Evolutionary conservation across 2,797 vertebrate species (phyloP).

Genomic region (Dallia pectoralis): DNA sequence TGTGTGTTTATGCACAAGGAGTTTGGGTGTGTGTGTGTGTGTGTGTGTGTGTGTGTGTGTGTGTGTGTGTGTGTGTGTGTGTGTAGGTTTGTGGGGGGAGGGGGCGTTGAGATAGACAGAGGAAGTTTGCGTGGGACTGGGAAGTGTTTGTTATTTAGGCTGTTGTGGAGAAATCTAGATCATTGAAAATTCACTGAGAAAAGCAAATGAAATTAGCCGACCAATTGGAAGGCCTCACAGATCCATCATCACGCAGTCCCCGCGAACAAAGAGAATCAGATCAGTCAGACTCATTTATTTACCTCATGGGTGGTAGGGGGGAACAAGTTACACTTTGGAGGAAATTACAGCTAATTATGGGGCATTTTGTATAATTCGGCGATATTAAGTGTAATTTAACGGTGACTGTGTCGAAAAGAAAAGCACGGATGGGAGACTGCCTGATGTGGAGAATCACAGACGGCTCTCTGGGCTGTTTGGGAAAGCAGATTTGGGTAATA

Average conservation of each 20-base stretch:
- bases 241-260: slow-evolving; percentile 49
- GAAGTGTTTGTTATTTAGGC: slow-evolving; percentile 7
- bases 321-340: slow-evolving; percentile 56
- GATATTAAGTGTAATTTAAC: slow-evolving; percentile 66
- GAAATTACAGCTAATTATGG: slow-evolving; percentile 68
- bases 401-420: slow-evolving; percentile 49
- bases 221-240: slow-evolving; percentile 42
- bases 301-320: slow-evolving; percentile 54
- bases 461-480: slow-evolving; percentile 26
- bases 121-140: not conserved
- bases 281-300: slow-evolving; percentile 59
- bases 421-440: slow-evolving; percentile 27
- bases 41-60: not conserved
- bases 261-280: slow-evolving; percentile 66
- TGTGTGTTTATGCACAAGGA: not conserved
- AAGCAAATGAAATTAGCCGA: slow-evolving; percentile 61
- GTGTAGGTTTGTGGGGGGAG: not conserved
- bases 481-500: slow-evolving; percentile 19
- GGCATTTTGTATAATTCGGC: slow-evolving; percentile 63
- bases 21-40: too few relatives aligned
- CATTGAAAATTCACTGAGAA: slow-evolving; percentile 56
- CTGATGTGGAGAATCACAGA: slow-evolving; percentile 30
- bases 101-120: not conserved
- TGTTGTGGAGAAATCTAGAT: slow-evolving; percentile 36
- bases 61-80: not conserved